These are phyloP conservation scores for Troides aeacus DNA, from an alignment of 2,888 invertebrate genomes.

Conservation along the genomic window DNA sequence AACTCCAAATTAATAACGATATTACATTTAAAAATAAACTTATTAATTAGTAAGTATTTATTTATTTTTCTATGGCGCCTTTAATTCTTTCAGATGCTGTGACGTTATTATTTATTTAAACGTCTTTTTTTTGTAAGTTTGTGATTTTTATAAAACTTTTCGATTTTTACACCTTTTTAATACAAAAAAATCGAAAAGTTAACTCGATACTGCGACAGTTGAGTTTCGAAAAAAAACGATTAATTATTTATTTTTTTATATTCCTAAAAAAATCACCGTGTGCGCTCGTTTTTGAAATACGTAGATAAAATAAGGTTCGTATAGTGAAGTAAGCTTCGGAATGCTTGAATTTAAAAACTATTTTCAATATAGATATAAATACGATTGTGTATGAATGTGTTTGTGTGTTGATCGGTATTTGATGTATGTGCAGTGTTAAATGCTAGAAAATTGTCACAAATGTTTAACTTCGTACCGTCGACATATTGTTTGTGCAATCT, in stretches of 20 bases:
- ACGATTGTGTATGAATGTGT: conserved; percentile 15
- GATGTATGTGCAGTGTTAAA: conserved; percentile 20
- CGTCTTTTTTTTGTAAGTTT: conserved; percentile 30
- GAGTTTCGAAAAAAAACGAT: conserved; percentile 17
- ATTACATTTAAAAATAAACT: background rate
- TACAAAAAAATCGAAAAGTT: conserved; percentile 30
- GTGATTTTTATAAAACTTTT: conserved; percentile 29
- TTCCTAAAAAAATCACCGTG: conserved; percentile 32
- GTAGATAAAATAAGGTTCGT: conserved; percentile 22
- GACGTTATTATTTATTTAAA: conserved; percentile 36
- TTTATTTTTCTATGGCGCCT: conserved; percentile 30
- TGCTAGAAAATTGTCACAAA: conserved; percentile 33
- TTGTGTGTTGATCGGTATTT: conserved; percentile 21
- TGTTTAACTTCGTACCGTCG: conserved; percentile 24
- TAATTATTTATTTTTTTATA: conserved; percentile 29
- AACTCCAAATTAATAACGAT: background rate
- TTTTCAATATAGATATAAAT: conserved; percentile 33
- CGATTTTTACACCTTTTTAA: conserved; percentile 31
- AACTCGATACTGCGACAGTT: conserved; percentile 15
- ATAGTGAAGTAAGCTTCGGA: conserved; percentile 32
- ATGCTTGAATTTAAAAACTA: conserved; percentile 36
- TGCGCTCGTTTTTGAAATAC: conserved; percentile 36
- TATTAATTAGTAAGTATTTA: conserved; percentile 7
- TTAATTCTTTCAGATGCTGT: conserved; percentile 31
- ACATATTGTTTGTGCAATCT: background rate